Evolutionary conservation across 2,113 vertebrate genomes (phyloP).

Genomic region (Dunckerocampus dactyliophorus): DNA sequence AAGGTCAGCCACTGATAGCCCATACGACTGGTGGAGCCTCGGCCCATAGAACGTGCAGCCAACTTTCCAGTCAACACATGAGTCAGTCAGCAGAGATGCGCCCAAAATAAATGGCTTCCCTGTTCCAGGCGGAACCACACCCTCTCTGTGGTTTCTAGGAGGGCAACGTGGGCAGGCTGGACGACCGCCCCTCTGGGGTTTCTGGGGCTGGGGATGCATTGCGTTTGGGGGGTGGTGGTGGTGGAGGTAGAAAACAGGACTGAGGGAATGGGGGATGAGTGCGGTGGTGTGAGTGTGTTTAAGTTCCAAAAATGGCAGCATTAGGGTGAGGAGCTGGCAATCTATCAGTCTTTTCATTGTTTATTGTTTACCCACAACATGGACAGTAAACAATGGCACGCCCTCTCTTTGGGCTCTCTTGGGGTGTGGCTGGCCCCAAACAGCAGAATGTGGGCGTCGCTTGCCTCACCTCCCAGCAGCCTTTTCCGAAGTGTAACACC

Average conservation of each 20-base stretch:
- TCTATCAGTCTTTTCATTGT: conserved; percentile 72
- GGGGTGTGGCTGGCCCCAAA: conserved; percentile 41
- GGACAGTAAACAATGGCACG: conserved; percentile 72
- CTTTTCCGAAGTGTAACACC: no score
- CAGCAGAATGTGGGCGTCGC: conserved; percentile 11
- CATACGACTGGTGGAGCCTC: conserved; percentile 75
- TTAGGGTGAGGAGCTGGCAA: conserved; percentile 68
- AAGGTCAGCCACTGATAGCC: conserved; percentile 77
- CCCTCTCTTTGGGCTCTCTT: conserved; percentile 54
- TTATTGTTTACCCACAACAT: conserved; percentile 74
- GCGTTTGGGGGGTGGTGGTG: conserved; percentile 56
- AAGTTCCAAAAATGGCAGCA: conserved; percentile 76
- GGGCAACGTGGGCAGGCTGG: conserved; percentile 74
- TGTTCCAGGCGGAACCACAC: conserved; percentile 90
- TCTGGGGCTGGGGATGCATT: conserved; percentile 56
- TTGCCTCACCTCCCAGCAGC: conserved; percentile 33
- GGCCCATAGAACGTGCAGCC: conserved; percentile 77
- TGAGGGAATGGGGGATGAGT: conserved; percentile 60
- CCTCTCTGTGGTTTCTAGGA: conserved; percentile 82
- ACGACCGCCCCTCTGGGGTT: conserved; percentile 69
- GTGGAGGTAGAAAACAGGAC: conserved; percentile 44
- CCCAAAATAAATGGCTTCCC: conserved; percentile 95
- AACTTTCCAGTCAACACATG: conserved; percentile 96
- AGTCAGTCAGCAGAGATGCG: conserved; percentile 90
- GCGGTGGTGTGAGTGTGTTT: conserved; percentile 62